Evolutionary conservation across 2,888 invertebrate genomes (phyloP), one percentile per base, ranked within the genome.

Genomic region (Nineta flava): DNA sequence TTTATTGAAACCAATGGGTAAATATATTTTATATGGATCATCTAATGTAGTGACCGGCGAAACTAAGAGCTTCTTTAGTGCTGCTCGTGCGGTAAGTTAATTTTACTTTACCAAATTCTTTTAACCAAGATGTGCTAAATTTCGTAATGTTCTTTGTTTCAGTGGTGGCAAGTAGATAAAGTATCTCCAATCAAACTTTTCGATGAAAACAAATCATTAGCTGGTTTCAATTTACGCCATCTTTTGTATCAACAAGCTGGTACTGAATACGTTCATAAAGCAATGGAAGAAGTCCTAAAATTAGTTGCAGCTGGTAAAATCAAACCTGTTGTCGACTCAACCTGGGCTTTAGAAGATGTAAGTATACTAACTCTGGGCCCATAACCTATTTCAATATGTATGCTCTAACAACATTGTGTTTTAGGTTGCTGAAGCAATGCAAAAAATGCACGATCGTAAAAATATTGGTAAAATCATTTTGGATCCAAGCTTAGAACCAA

Each of bases 91-190:
- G 55, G 88, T 87, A 77, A 79, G 81, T 78, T 60, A 56, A 3
- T 48, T n/a, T n/a, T n/a, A n/a, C n/a, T n/a, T n/a, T n/a, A n/a
- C n/a, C n/a, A n/a, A 13, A 45, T 13, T 49, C 46, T 21, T 42
- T 49, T 34, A 51, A 12, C 2, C 9, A 12, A 21, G 15, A 13
- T 45, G 12, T 9, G 7, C 3, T 26, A 26, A 32, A 46, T 15
- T 13, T 34, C 16, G 3, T 17, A n/a, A n/a, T n/a, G n/a, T 35
- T 35, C 1, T 35, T 12, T 38, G 9, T 65, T 65, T 9, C 66
- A 84, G 83, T 91, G 90, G 90, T 90, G 88, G 90, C 88, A 88
- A 71, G 87, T 88, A 53, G 90, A 90, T 70, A 91, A 90, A 71
- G 81, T 91, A 55, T 87, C 85, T 4, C 90, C 90, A 7, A 77